phyloP scores from a whole-genome alignment of 2,113 vertebrate species.

The Microtus oregoni region DNA sequence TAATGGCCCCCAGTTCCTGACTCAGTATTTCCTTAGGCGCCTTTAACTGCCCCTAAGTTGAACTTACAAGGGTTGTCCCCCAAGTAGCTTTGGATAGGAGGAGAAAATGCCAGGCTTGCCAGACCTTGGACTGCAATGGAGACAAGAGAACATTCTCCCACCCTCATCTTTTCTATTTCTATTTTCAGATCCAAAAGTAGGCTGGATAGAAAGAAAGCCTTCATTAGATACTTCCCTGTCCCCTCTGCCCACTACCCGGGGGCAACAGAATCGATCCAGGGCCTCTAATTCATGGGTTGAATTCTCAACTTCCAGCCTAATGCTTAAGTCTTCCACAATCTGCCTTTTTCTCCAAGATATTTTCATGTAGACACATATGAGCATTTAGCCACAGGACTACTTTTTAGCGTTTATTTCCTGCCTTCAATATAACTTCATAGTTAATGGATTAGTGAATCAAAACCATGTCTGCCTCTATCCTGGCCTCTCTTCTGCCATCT shows the following conservation, averaged over 20 bases:
- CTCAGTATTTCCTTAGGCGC: slow-evolving; percentile 9
- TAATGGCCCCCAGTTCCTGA: background rate
- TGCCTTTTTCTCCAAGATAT: slow-evolving; percentile 27
- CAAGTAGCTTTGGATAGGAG: background rate
- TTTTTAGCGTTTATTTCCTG: slow-evolving; percentile 1
- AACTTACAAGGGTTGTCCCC: slow-evolving; percentile 22
- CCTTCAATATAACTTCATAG: background rate
- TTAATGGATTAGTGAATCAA: slow-evolving; percentile 26
- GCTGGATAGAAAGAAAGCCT: background rate
- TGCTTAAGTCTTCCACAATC: background rate
- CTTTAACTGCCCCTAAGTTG: background rate
- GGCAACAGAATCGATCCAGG: background rate
- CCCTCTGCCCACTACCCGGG: background rate
- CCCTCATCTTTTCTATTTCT: background rate
- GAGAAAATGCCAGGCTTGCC: background rate
- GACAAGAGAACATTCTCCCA: background rate
- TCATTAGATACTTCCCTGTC: background rate
- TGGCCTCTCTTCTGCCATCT: slow-evolving; percentile 76
- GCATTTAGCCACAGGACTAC: slow-evolving; percentile 15
- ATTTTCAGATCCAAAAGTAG: background rate
- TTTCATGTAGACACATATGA: background rate
- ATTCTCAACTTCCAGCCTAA: background rate
- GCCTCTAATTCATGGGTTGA: background rate
- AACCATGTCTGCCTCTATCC: background rate
- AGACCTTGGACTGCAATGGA: background rate